Base-by-base conservation (phyloP, 2,113 vertebrate genomes). In the Gallinago jamesoni region DNA sequence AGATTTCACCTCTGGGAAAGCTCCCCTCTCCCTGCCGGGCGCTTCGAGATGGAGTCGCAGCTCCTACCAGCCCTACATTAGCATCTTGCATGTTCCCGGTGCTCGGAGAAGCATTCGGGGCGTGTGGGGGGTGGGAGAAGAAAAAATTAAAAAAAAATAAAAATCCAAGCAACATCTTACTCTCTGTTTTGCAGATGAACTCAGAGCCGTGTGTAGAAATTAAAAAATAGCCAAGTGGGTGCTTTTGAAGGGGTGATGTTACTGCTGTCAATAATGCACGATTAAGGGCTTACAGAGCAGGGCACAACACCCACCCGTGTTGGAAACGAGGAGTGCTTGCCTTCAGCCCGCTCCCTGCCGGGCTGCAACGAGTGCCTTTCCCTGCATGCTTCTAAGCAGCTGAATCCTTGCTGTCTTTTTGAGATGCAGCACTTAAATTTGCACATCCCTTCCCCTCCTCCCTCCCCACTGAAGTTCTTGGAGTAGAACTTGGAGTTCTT, bases 221-320 rank as follows among this genome's bases (percentile, higher is more conserved):
- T 73, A 35, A 72, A 28, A 64, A 76, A 60, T 17, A 82, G 9
- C 11, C 25, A 64, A 92, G 43, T 52, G 48, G 35, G 17, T 93
- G 92, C 94, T 96, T 96, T 91, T 91, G 9, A 95, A 94, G 87
- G 82, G 57, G 85, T 87, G 74, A 79, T 68, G 83, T 52, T 94
- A 60, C 56, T 60, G 43, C 80, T 90, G 75, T 84, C 84, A 95
- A 90, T 90, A 87, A 90, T 66, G 47, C 68, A 62, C 70, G 62
- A 76, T 73, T 68, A 87, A 20, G 12, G 83, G 72, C 55, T 91
- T 91, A 47, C 62, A 64, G 56, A 91, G 67, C 15, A 63, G 56
- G 33, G 56, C 91, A 82, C 35, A 70, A 77, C 82, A 92, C 94
- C 55, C 73, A 93, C 60, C 73, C 52, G 30, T 87, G 69, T 66